phyloP scores from a whole-genome alignment of 1,140 invertebrate genomes.

The Drosophila eugracilis region DNA sequence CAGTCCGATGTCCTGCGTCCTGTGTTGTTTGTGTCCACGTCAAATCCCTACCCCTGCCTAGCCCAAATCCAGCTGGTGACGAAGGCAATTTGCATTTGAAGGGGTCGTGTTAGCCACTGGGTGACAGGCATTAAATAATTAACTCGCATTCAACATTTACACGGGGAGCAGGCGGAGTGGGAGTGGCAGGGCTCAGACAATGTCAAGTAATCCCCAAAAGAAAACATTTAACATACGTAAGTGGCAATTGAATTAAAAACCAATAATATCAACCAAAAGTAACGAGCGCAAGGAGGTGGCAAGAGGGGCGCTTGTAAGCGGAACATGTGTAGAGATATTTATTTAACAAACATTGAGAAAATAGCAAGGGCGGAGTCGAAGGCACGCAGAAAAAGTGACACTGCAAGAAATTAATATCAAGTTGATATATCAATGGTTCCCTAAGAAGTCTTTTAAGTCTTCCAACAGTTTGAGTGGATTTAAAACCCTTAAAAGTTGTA shows the following conservation, averaged over 20 bases:
- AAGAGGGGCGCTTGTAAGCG: constrained; percentile 4
- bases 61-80: constrained; percentile 35
- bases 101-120: constrained; percentile 75
- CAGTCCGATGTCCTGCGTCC: neutral
- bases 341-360: constrained; percentile 65
- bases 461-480: too few species aligned
- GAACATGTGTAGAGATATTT: constrained; percentile 70
- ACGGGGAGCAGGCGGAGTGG: neutral
- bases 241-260: constrained; percentile 74
- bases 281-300: constrained; percentile 9
- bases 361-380: constrained; percentile 23
- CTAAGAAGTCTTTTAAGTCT: too few species aligned
- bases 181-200: constrained; percentile 9
- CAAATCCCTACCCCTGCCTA: neutral
- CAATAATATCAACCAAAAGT: constrained; percentile 73
- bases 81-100: constrained; percentile 76
- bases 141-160: constrained; percentile 60
- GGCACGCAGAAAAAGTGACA: constrained; percentile 6
- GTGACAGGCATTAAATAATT: constrained; percentile 81
- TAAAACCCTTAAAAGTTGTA: too few species aligned
- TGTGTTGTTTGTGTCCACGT: constrained; percentile 38
- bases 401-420: neutral
- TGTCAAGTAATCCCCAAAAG: constrained; percentile 64
- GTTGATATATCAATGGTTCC: too few species aligned
- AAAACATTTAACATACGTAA: constrained; percentile 72